Evolutionary conservation across 2,797 vertebrate species (phyloP).

Genomic region (Sitta carolinensis): DNA sequence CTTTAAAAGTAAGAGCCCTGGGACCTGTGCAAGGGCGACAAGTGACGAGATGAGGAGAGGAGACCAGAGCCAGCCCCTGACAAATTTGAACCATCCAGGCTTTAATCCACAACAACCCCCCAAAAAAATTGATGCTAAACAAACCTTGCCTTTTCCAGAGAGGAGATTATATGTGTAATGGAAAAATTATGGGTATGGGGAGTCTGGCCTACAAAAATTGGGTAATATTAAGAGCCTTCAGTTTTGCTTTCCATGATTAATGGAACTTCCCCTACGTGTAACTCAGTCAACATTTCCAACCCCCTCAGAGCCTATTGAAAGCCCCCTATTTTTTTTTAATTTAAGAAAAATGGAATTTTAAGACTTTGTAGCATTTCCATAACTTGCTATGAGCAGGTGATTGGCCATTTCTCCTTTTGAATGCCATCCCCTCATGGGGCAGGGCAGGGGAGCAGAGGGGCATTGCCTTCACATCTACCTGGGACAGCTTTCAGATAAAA

Average conservation of each 20-base stretch:
- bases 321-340: constrained; percentile 1
- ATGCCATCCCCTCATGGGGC: not conserved
- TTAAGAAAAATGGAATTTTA: constrained; percentile 32
- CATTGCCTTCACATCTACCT: not conserved
- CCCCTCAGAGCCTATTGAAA: constrained; percentile 23
- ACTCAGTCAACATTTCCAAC: constrained; percentile 56
- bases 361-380: not conserved
- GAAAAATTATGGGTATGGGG: constrained; percentile 51
- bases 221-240: constrained; percentile 55
- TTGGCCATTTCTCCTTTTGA: not conserved
- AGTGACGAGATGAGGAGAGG: constrained; percentile 63
- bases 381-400: constrained; percentile 1
- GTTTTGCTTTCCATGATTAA: constrained; percentile 65
- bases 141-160: constrained; percentile 17
- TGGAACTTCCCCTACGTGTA: constrained; percentile 42
- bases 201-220: constrained; percentile 46
- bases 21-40: constrained; percentile 61
- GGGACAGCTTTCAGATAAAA: not conserved
- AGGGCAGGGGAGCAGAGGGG: not conserved
- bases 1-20: constrained; percentile 63
- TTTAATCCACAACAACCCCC: constrained; percentile 15
- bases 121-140: not conserved
- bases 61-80: constrained; percentile 59
- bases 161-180: constrained; percentile 55
- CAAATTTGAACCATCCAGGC: constrained; percentile 69